phyloP scores from a whole-genome alignment of 2,888 invertebrate genomes.

The Chaetoderma sp. region DNA sequence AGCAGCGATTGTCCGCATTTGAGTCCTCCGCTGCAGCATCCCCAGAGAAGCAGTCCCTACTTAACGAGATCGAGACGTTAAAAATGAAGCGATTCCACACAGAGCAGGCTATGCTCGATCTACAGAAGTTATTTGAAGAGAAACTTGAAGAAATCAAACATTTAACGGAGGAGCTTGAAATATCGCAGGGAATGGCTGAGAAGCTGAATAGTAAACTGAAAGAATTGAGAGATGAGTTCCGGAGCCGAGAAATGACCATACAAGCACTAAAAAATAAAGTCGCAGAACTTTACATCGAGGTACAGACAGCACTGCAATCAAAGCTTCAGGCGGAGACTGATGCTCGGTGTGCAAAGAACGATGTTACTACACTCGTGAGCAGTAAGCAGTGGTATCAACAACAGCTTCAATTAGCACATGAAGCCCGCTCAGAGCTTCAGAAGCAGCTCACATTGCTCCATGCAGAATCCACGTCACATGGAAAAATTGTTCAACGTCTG shows the following conservation, averaged over 20 bases:
- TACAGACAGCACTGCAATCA: slow-evolving; percentile 67
- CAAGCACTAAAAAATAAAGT: slow-evolving; percentile 70
- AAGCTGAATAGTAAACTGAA: slow-evolving; percentile 65
- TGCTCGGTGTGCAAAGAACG: slow-evolving; percentile 62
- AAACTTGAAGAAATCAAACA: slow-evolving; percentile 64
- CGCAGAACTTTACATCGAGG: slow-evolving; percentile 70
- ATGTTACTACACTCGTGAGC: slow-evolving; percentile 66
- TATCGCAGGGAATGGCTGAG: slow-evolving; percentile 60
- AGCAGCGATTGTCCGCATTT: too few species aligned
- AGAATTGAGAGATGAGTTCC: slow-evolving; percentile 65
- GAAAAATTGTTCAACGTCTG: slow-evolving; percentile 66
- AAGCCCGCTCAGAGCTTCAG: slow-evolving; percentile 66
- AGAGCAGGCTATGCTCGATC: slow-evolving; percentile 62
- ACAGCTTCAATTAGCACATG: slow-evolving; percentile 69
- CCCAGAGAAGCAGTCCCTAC: slow-evolving; percentile 53
- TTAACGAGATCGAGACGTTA: slow-evolving; percentile 58
- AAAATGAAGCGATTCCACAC: slow-evolving; percentile 53
- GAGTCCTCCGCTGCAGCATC: too few species aligned
- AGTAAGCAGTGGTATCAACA: slow-evolving; percentile 71
- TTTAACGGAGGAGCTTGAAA: slow-evolving; percentile 65
- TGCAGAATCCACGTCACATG: slow-evolving; percentile 56
- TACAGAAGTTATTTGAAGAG: slow-evolving; percentile 65
- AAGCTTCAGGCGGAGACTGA: slow-evolving; percentile 68
- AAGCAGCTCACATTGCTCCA: slow-evolving; percentile 66
- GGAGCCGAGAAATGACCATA: slow-evolving; percentile 67